These are phyloP conservation scores for Entomobrya proxima DNA, from an alignment of 2,888 invertebrate species.

Conservation along the genomic window DNA sequence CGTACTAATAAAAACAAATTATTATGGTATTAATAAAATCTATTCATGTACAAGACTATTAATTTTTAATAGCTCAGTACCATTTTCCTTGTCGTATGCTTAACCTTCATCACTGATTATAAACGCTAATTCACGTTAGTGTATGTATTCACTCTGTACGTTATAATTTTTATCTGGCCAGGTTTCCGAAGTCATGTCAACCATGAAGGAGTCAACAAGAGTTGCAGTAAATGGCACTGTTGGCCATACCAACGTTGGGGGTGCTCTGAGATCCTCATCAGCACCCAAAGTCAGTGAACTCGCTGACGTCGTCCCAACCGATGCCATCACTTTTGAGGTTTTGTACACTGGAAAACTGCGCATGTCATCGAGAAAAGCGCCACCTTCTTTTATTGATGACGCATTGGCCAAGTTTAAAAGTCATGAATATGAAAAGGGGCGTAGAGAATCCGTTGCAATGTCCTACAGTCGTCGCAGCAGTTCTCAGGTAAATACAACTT, in stretches of 20 bases:
- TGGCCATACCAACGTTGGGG: conserved; percentile 21
- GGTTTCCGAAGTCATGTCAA: conserved; percentile 85
- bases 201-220: conserved; percentile 83
- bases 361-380: conserved; percentile 90
- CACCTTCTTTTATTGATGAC: conserved; percentile 93
- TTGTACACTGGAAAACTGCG: conserved; percentile 94
- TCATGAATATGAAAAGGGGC: conserved; percentile 85
- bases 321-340: conserved; percentile 93
- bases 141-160: background rate
- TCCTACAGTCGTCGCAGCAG: conserved; percentile 69
- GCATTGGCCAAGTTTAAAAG: conserved; percentile 89
- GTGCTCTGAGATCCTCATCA: conserved; percentile 51
- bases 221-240: conserved; percentile 74
- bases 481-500: conserved; percentile 63
- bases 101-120: background rate
- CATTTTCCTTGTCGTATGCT: no score
- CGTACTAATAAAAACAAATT: no score
- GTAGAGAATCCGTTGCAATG: conserved; percentile 57
- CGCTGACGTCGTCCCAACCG: conserved; percentile 81
- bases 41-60: no score
- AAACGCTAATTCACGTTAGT: background rate
- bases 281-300: conserved; percentile 64
- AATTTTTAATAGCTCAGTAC: no score
- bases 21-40: no score
- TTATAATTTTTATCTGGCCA: conserved; percentile 76